Conservation (phyloP, 2,113 vertebrate genomes). For the Cranoglanis bouderius region DNA sequence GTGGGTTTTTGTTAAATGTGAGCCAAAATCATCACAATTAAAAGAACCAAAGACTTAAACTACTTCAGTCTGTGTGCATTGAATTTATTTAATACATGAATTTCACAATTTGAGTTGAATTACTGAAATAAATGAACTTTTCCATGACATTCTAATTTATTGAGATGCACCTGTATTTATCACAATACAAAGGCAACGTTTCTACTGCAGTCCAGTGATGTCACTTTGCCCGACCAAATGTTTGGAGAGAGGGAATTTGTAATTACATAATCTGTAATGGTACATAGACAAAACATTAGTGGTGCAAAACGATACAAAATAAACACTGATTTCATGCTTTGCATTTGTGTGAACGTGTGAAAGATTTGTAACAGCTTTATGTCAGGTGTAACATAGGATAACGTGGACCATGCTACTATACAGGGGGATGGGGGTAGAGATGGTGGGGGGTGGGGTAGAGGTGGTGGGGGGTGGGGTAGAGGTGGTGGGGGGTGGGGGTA, state of each 20-base stretch:
- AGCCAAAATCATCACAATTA: no score
- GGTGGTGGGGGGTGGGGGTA: no score
- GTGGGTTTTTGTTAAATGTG: no score
- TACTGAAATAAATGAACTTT: no score
- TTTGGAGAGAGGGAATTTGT: background rate
- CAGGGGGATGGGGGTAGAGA: background rate
- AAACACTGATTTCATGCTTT: background rate
- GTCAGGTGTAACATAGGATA: background rate
- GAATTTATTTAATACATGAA: no score
- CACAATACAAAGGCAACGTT: background rate
- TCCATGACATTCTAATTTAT: no score
- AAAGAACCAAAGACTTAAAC: no score
- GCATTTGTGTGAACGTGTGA: background rate
- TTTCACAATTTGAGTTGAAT: no score
- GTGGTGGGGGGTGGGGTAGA: no score
- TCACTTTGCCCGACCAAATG: background rate
- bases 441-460: no score
- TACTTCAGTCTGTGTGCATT: no score
- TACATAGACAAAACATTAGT: background rate
- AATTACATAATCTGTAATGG: background rate
- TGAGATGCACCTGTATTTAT: no score
- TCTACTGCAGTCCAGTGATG: background rate
- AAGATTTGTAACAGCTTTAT: background rate
- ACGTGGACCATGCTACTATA: background rate
- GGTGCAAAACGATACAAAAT: background rate